Base-by-base conservation (phyloP, 2,888 invertebrate species). In the Campopleginae sp. region DNA sequence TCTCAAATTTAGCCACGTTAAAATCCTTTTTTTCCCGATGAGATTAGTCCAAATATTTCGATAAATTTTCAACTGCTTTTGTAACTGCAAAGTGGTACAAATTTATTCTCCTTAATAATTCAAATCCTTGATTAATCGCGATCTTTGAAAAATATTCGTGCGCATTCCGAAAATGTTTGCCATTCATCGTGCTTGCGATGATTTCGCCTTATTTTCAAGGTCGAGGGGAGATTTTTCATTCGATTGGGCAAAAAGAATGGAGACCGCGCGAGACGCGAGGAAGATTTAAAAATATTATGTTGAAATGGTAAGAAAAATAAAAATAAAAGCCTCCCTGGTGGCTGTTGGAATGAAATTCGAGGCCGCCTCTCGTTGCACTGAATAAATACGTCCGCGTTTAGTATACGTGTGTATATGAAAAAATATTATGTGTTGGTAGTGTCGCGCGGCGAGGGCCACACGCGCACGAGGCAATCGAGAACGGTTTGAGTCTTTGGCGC, bases 301-400 rank as follows among this genome's bases (percentile, higher is more conserved):
- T 44, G 31, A 54, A n/a, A 61, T 61, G 58, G 58, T 23, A 27
- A 61, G 8, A 74, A 31, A 54, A 72, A 77, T 17, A 51, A 54
- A 19, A 33, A n/a, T 44, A 51, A 71, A 51, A 72, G 38, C 19
- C 23, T 44, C 78, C 44, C 42, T 31, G 70, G 31, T 78, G 68
- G 78, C 78, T 58, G 78, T 68, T 78, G 46, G 78, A 82, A 85
- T 85, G 86, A 87, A 87, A 87, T 87, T 87, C 81, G 86, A 87
- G 86, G 86, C 85, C 86, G 80, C 72, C 65, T 72, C 65, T 80
- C 80, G 80, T 65, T 80, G 80, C 80, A 70, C 58, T 33, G 38
- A 51, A 51, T 48, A 5, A 31, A 48, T 48, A 48, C 46, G 8
- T n/a, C 31, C n/a, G n/a, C 31, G 48, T 17, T 38, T n/a, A 54